Evolutionary conservation across 2,888 invertebrate species (phyloP).

Genomic region (Polia nebulosa): DNA sequence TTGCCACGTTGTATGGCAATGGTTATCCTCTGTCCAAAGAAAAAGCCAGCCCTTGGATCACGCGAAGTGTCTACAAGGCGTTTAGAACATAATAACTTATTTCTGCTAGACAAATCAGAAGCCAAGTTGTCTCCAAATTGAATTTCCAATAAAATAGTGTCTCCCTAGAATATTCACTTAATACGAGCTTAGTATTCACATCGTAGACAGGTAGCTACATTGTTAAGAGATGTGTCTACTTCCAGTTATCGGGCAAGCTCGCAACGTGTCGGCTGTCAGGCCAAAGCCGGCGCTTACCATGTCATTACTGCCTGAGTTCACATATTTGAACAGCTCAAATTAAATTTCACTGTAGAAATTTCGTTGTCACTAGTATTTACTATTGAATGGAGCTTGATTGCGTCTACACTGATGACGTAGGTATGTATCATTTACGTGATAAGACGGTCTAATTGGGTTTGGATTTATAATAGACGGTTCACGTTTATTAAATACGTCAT

Average conservation of each 20-base stretch:
- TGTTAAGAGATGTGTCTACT: slow-evolving; percentile 26
- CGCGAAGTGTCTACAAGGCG: background rate
- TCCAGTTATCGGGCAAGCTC: slow-evolving; percentile 45
- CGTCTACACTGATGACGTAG: slow-evolving; percentile 48
- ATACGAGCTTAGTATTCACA: slow-evolving; percentile 17
- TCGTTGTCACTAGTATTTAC: slow-evolving; percentile 48
- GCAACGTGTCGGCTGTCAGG: slow-evolving; percentile 48
- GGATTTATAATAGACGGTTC: slow-evolving; percentile 35
- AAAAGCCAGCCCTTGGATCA: no score
- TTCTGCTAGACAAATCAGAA: background rate
- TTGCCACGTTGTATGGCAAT: no score
- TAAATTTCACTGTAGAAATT: slow-evolving; percentile 59
- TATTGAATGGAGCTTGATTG: slow-evolving; percentile 62
- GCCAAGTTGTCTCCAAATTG: background rate
- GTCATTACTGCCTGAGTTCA: slow-evolving; percentile 65
- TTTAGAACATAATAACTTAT: background rate
- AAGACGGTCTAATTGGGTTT: slow-evolving; percentile 53
- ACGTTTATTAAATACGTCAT: slow-evolving; percentile 35
- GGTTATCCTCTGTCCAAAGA: no score
- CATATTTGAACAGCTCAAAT: slow-evolving; percentile 63
- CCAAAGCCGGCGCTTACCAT: slow-evolving; percentile 64
- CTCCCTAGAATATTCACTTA: slow-evolving; percentile 15
- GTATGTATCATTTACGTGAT: slow-evolving; percentile 58
- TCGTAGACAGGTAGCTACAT: slow-evolving; percentile 24
- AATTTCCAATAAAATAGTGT: slow-evolving; percentile 14